phyloP scores from a whole-genome alignment of 2,888 invertebrate species.

The Mylabris sibirica region DNA sequence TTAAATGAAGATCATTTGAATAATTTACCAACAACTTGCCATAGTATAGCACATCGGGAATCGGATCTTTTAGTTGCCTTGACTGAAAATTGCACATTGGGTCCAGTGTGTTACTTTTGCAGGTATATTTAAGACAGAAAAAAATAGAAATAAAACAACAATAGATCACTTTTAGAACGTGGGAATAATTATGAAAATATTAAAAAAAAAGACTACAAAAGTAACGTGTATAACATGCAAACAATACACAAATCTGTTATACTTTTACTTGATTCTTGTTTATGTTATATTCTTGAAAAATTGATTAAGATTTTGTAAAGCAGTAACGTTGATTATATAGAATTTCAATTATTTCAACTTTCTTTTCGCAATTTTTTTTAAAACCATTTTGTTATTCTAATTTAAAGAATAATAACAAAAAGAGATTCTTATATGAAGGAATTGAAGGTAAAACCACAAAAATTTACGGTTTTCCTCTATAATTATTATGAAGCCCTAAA shows the following conservation, averaged over 20 bases:
- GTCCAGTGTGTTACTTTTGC: conserved; percentile 62
- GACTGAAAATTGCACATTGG: conserved; percentile 59
- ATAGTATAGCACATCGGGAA: conserved; percentile 61
- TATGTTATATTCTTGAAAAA: not conserved
- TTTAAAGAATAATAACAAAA: not conserved
- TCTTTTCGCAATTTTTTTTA: not conserved
- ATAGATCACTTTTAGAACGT: conserved; percentile 5
- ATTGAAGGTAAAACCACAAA: not conserved
- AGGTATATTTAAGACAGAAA: conserved; percentile 53
- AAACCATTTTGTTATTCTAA: too few species aligned
- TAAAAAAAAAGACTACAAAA: not conserved
- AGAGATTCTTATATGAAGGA: not conserved
- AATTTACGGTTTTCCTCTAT: not conserved
- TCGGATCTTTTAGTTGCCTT: conserved; percentile 59
- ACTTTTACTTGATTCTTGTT: conserved; percentile 5
- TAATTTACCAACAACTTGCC: conserved; percentile 51
- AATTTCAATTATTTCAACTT: not conserved
- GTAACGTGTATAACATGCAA: not conserved
- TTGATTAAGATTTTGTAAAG: not conserved
- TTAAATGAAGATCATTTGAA: conserved; percentile 29
- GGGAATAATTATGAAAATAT: not conserved
- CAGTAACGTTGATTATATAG: not conserved
- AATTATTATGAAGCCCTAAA: not conserved
- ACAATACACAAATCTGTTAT: not conserved
- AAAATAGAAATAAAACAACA: not conserved